Evolutionary conservation across 2,113 vertebrate species (phyloP).

Genomic region (Chroicocephalus ridibundus): DNA sequence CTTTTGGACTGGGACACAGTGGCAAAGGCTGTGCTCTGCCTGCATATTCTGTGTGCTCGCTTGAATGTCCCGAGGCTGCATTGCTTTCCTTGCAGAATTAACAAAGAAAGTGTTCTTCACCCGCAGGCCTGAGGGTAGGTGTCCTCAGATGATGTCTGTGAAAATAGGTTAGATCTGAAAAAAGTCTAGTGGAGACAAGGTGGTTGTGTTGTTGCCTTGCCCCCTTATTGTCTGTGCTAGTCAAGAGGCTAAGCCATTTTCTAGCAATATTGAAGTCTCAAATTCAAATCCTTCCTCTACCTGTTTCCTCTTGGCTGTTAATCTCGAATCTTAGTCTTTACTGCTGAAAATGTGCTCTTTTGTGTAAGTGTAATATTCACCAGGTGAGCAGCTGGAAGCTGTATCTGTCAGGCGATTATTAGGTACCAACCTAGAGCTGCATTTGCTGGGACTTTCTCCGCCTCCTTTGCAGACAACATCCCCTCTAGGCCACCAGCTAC

Average conservation of each 20-base stretch:
- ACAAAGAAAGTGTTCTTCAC: background rate
- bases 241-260: background rate
- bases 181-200: background rate
- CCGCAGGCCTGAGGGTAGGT: background rate
- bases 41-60: background rate
- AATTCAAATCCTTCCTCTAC: background rate
- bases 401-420: background rate
- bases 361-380: background rate
- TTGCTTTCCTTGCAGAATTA: slow-evolving; percentile 30
- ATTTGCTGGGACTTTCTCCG: background rate
- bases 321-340: background rate
- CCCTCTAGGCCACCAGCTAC: background rate
- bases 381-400: background rate
- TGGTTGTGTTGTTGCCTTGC: background rate
- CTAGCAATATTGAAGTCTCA: background rate
- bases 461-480: background rate
- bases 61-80: background rate
- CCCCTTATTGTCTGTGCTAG: background rate
- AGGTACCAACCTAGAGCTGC: background rate
- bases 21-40: background rate
- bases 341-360: background rate
- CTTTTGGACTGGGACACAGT: background rate
- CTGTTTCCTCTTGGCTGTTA: background rate
- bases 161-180: slow-evolving; percentile 16
- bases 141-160: background rate